Evolutionary conservation across 2,113 vertebrate species (phyloP).

Genomic region (Peromyscus californicus): DNA sequence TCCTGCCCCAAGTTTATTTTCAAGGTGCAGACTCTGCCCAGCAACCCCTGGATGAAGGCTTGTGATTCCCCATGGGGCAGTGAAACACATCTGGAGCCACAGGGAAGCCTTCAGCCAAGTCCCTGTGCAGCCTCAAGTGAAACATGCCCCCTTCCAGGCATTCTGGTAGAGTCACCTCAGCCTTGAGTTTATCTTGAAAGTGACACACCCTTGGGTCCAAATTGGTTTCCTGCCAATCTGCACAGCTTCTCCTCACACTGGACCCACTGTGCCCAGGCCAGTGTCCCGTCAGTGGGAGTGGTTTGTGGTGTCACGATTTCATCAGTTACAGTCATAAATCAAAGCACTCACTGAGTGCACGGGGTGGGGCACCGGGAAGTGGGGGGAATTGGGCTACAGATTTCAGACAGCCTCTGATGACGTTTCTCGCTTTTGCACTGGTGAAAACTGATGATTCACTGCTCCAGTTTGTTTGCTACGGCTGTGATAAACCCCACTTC

Average conservation of each 20-base stretch:
- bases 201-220: not conserved
- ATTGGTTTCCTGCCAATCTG: not conserved
- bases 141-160: accelerated
- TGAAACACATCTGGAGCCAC: not conserved
- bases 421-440: not conserved
- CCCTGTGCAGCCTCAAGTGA: not conserved
- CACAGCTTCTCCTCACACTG: not conserved
- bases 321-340: not conserved
- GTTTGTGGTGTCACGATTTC: not conserved
- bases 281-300: not conserved
- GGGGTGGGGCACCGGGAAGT: too few species aligned
- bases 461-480: not conserved
- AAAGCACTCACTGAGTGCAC: not conserved
- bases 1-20: not conserved
- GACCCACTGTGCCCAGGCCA: accelerated
- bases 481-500: not conserved
- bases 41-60: not conserved
- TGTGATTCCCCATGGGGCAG: not conserved
- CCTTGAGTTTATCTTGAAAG: not conserved
- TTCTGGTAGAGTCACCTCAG: too few species aligned
- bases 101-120: not conserved
- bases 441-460: not conserved
- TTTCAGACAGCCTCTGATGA: not conserved
- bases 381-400: not conserved
- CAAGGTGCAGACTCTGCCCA: not conserved